These are phyloP conservation scores for Trichomycterus rosablanca DNA, from an alignment of 2,113 vertebrate genomes.

Conservation along the genomic window DNA sequence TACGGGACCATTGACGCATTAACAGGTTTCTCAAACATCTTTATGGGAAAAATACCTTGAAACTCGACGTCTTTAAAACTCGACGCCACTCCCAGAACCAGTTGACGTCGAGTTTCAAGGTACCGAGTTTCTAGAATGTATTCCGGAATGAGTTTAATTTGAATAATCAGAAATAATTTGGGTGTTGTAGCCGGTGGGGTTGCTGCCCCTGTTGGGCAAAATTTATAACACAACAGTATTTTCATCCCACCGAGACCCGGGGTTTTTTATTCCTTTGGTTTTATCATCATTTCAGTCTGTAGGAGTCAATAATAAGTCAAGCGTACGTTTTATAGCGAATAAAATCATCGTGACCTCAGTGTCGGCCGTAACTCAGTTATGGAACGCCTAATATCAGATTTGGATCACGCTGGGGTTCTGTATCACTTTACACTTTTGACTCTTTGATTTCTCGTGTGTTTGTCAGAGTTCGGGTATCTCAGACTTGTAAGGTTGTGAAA, in stretches of 20 bases:
- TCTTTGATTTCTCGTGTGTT: background rate
- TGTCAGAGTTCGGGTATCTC: background rate
- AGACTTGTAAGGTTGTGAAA: slow-evolving; percentile 9
- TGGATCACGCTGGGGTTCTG: background rate
- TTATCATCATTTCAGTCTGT: slow-evolving; percentile 1
- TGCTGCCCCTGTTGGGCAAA: background rate
- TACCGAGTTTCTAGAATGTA: too few species aligned
- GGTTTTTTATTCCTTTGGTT: too few species aligned
- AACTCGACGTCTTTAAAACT: too few species aligned
- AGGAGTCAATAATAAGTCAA: background rate
- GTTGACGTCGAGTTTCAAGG: too few species aligned
- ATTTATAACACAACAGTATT: background rate
- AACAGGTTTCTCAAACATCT: too few species aligned
- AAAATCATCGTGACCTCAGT: background rate
- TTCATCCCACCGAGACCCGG: too few species aligned
- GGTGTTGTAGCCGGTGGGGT: too few species aligned
- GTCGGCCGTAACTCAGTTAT: background rate
- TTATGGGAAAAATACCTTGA: too few species aligned
- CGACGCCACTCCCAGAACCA: too few species aligned
- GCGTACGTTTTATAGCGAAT: slow-evolving; percentile 1
- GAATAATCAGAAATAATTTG: too few species aligned
- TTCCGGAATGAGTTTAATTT: too few species aligned
- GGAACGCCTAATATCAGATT: background rate
- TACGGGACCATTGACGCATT: too few species aligned
- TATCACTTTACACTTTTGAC: background rate